These are phyloP conservation scores for Manacus vitellinus DNA, from an alignment of 2,113 vertebrate genomes.

Conservation along the genomic window DNA sequence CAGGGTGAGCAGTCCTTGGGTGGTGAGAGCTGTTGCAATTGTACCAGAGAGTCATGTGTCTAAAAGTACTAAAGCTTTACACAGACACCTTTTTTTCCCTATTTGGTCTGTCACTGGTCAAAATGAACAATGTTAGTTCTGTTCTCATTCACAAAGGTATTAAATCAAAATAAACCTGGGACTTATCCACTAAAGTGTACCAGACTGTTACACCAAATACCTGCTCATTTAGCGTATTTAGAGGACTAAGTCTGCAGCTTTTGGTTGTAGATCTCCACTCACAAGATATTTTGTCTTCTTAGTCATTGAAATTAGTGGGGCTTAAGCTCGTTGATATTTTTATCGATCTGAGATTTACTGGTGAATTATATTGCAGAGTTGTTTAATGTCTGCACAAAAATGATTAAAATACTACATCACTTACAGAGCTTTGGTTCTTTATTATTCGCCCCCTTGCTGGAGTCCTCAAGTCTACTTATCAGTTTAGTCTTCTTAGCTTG, in stretches of 20 bases:
- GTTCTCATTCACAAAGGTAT: background rate
- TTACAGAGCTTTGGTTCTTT: background rate
- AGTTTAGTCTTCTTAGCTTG: background rate
- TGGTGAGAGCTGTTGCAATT: background rate
- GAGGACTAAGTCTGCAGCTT: background rate
- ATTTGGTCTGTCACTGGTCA: background rate
- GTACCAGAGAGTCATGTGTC: background rate
- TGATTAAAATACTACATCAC: background rate
- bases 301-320: background rate
- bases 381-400: background rate
- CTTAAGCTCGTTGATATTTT: background rate
- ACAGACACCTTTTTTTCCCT: background rate
- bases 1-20: fast-evolving
- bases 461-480: background rate
- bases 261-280: background rate
- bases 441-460: background rate
- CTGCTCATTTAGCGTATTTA: background rate
- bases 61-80: background rate
- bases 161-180: background rate
- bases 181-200: background rate
- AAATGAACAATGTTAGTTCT: background rate
- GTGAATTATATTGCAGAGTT: background rate
- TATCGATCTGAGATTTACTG: background rate
- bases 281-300: background rate
- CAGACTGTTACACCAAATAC: background rate